Base-by-base conservation (phyloP, 2,113 vertebrate species). In the Onychostoma macrolepis region DNA sequence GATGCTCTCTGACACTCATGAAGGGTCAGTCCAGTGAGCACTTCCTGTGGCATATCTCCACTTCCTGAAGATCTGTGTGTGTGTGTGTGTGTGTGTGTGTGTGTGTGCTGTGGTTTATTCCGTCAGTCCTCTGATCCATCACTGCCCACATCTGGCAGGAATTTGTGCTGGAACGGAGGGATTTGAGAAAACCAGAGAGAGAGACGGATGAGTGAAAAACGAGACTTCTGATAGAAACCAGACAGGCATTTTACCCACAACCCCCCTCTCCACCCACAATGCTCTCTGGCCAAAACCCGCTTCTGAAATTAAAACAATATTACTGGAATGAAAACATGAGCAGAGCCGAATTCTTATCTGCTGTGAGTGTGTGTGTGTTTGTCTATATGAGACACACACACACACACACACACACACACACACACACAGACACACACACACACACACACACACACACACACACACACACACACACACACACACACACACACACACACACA, bases 221-320 rank as follows among this genome's bases (percentile, higher is more conserved):
- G 30, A 72, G 43, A 50, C 33, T 33, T 48, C 80, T 87, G 79
- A 87, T 83, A 65, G 86, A 83, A 83, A 67, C 69, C 86, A 87
- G 69, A 87, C 81, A 83, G 71, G 72, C 86, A 75, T 58, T 58
- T 11, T 83, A 83, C 80, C 69, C 86, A 83, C 74, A 61, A 61
- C 69, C 72, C 83, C 67, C 45, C 71, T 84, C 83, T 58, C 58
- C 80, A 83, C 67, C 67, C 86, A 83, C 83, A 58, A 75, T 77
- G 21, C 50, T 87, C 79, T 87, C 69, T 75, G 67, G 45, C 83
- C 48, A 58, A 28, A 84, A 81, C 38, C 72, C 36, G 58, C 72
- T 77, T 65, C 72, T 75, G 50, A 83, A 86, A 83, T 87, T 83
- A 81, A 83, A 87, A 87, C 86, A 87, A 67, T 61, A 87, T 87